Evolutionary conservation across 2,113 vertebrate genomes (phyloP).

Genomic region (Rhinolophus ferrumequinum): DNA sequence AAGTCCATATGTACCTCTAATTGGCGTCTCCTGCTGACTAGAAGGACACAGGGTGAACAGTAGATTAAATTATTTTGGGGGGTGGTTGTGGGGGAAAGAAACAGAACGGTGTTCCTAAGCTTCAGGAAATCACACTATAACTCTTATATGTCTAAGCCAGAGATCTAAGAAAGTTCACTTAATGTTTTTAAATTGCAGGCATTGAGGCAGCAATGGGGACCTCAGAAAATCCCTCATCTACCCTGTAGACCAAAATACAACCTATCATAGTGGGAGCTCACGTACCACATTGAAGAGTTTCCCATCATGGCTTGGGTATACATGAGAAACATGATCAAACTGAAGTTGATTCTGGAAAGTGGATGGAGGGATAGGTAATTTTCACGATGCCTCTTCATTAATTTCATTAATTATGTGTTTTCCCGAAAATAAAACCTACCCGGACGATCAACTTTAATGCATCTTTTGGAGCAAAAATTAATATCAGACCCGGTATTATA

Average conservation of each 20-base stretch:
- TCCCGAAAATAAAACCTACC: no score
- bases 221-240: not conserved
- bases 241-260: not conserved
- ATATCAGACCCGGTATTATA: no score
- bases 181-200: not conserved
- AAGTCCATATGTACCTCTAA: not conserved
- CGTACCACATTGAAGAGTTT: not conserved
- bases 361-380: not conserved
- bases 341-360: constrained; percentile 9
- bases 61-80: not conserved
- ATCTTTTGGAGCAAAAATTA: no score
- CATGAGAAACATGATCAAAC: not conserved
- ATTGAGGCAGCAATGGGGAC: not conserved
- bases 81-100: not conserved
- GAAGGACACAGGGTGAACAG: not conserved
- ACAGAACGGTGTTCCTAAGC: not conserved
- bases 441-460: no score
- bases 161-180: not conserved
- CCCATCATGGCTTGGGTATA: not conserved
- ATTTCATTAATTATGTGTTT: not conserved
- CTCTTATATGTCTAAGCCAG: not conserved
- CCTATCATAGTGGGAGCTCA: not conserved
- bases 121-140: not conserved
- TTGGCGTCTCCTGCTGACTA: constrained; percentile 3
- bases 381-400: not conserved